Percentiles rank a stretch among this genome's conserved stretches.
Evolutionary conservation across 1,140 invertebrate genomes (phyloP).

Genomic region (Hylyphantes graminicola): DNA sequence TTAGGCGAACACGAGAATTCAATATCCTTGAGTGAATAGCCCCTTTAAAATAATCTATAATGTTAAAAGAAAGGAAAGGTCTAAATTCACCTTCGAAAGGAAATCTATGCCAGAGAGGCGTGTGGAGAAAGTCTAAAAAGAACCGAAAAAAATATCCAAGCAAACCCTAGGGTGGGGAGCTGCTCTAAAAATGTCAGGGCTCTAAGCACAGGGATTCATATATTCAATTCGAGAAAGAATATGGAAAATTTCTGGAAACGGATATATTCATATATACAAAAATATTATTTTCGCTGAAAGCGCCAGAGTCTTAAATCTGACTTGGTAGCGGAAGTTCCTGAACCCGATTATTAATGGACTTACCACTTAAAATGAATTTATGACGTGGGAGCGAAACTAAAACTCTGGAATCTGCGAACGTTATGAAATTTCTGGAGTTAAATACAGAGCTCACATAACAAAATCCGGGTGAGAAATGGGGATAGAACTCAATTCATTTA

Average conservation of each 20-base stretch:
- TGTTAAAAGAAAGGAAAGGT: slow-evolving; percentile 10
- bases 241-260: neutral
- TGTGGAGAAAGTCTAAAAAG: slow-evolving; percentile 4
- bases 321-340: neutral
- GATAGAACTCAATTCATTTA: too few species aligned
- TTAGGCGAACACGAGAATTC: neutral
- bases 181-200: slow-evolving; percentile 14
- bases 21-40: neutral
- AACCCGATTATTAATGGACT: slow-evolving; percentile 1
- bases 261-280: slow-evolving; percentile 21
- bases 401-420: neutral
- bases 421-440: slow-evolving; percentile 1
- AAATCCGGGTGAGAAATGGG: too few species aligned
- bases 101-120: slow-evolving; percentile 13
- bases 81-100: slow-evolving; percentile 15
- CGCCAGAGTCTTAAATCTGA: slow-evolving; percentile 10
- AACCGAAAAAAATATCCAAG: neutral
- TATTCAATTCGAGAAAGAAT: slow-evolving; percentile 23
- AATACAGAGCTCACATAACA: too few species aligned
- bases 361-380: slow-evolving; percentile 12
- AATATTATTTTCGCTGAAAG: slow-evolving; percentile 9
- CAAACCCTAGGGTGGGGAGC: neutral
- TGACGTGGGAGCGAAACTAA: neutral
- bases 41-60: slow-evolving; percentile 8
- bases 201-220: slow-evolving; percentile 6